Base-by-base conservation (phyloP, 2,888 invertebrate species). In the Pristionchus fissidentatus region DNA sequence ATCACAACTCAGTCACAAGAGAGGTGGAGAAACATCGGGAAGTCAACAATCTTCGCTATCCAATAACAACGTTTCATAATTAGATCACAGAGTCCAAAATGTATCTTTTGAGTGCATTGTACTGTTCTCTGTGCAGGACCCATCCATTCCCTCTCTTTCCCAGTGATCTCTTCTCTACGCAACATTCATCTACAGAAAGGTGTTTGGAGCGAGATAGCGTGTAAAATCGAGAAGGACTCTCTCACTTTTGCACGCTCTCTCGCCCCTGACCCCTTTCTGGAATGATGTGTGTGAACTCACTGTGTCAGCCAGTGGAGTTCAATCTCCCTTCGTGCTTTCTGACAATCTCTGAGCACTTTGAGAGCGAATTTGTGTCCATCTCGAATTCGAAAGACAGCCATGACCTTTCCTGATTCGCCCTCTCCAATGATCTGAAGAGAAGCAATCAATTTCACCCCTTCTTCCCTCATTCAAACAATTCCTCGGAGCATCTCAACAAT, bases 321-420 rank as follows among this genome's bases (percentile, higher is more conserved):
- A 19, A 98, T 97, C 93, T 99, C 98, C 84, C 98, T 94, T 78
- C 97, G 94, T 0, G 98, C 97, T 93, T 98, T 98, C 22, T 95
- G 94, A 90, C 95, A 96, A 93, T 98, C 98, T 91, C 96, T 95
- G 22, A 98, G 94, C 38, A 96, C 96, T 95, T 99, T 99, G 84
- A 99, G 93, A 0, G 98, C 98, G 92, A 95, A 96, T 93, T 96
- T 97, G 87, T 95, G 94, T 79, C 95, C 95, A 0, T 95, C 95
- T 80, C 94, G 94, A 91, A 95, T 96, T 86, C 95, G 95, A 92
- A 95, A 95, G 93, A 98, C 98, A 93, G 98, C 96, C 77, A 99
- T 96, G 84, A 99, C 98, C 95, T 98, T 98, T 87, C 98, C 98
- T 93, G 97, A 98, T 89, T 99, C 98, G 26, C 98, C 98, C 87